Conservation (phyloP, 2,888 invertebrate genomes). For the Patella caerulea region DNA sequence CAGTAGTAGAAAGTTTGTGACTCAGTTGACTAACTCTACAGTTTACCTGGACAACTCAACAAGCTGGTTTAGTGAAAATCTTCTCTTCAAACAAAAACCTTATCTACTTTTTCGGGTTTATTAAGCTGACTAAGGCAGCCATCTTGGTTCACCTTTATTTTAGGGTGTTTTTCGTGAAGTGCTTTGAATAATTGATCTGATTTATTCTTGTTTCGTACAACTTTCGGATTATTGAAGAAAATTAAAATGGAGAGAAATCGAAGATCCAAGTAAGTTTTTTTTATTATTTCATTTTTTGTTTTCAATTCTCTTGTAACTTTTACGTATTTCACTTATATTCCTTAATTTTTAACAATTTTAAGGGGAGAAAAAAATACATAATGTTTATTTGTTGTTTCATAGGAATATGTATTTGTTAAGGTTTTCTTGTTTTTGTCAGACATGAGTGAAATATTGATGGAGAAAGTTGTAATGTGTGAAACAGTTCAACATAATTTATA, state of each 20-base stretch:
- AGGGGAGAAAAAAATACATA: too few relatives aligned
- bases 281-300: too few relatives aligned
- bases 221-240: not conserved
- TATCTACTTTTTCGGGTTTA: not conserved
- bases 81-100: slow-evolving; percentile 8
- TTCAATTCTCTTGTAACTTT: too few relatives aligned
- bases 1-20: not conserved
- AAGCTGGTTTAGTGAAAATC: not conserved
- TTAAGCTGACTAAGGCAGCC: not conserved
- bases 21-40: not conserved
- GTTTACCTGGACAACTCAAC: not conserved
- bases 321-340: too few relatives aligned
- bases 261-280: slow-evolving; percentile 1
- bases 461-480: too few relatives aligned
- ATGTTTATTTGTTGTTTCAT: too few relatives aligned
- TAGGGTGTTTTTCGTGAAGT: slow-evolving; percentile 2
- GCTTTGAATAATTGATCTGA: not conserved
- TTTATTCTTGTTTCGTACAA: not conserved
- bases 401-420: too few relatives aligned
- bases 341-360: too few relatives aligned
- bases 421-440: too few relatives aligned
- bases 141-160: not conserved
- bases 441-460: too few relatives aligned
- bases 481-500: too few relatives aligned
- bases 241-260: slow-evolving; percentile 1